phyloP scores from a whole-genome alignment of 1,140 invertebrate genomes.

The Drosophila novamexicana region DNA sequence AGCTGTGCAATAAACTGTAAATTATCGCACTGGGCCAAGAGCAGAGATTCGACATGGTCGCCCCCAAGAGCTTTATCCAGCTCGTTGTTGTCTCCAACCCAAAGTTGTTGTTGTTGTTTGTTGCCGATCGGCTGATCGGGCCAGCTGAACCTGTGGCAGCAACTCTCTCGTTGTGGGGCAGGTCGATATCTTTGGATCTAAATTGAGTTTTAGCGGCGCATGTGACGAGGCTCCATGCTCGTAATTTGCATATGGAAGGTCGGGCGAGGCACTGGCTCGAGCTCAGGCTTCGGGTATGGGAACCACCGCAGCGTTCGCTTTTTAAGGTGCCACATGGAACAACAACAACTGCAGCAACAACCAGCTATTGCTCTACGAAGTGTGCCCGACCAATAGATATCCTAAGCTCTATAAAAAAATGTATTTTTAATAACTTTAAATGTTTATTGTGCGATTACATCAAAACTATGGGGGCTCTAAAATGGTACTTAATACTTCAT shows the following conservation, averaged over 20 bases:
- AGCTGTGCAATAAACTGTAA: slow-evolving; percentile 37
- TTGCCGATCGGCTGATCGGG: slow-evolving; percentile 9
- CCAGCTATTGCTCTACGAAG: neutral
- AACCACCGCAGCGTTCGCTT: slow-evolving; percentile 68
- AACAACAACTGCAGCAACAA: slow-evolving; percentile 22
- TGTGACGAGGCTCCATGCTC: slow-evolving; percentile 68
- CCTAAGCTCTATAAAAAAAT: no score
- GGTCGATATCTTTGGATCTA: slow-evolving; percentile 73
- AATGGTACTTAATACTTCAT: no score
- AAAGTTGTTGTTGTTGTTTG: slow-evolving; percentile 7
- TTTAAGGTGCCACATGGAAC: slow-evolving; percentile 58
- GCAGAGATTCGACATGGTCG: slow-evolving; percentile 24
- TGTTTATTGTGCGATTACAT: no score
- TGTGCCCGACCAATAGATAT: no score
- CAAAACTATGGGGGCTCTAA: no score
- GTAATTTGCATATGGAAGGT: slow-evolving; percentile 80
- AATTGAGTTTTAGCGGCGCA: slow-evolving; percentile 82
- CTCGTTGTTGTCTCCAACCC: slow-evolving; percentile 10
- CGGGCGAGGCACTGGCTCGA: slow-evolving; percentile 29
- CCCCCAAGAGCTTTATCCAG: no score
- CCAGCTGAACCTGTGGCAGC: slow-evolving; percentile 54
- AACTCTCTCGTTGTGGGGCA: slow-evolving; percentile 46
- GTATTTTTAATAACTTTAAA: no score
- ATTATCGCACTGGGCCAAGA: slow-evolving; percentile 35
- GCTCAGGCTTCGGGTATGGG: slow-evolving; percentile 41